These are phyloP conservation scores for Pammene aurita DNA, from an alignment of 2,888 invertebrate species.

Conservation along the genomic window DNA sequence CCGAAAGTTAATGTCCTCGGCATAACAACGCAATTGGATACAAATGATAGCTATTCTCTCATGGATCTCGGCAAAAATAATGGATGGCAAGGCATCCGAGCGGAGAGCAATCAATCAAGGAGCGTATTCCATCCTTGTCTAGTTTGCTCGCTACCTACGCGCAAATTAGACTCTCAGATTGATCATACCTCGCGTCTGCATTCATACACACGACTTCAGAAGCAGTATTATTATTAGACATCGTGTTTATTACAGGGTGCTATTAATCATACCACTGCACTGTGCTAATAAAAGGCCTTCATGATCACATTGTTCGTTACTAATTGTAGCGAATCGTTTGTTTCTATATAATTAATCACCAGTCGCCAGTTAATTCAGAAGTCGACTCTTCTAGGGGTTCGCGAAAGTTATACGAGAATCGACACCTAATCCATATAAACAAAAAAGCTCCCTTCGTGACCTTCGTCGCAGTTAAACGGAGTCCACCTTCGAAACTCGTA, in stretches of 20 bases:
- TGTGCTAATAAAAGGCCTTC: slow-evolving; percentile 23
- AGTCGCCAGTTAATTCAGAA: background rate
- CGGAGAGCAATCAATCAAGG: slow-evolving; percentile 59
- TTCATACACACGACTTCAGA: slow-evolving; percentile 39
- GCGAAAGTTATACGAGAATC: background rate
- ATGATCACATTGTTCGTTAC: background rate
- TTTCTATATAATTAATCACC: slow-evolving; percentile 8
- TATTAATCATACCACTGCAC: slow-evolving; percentile 30
- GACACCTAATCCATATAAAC: slow-evolving; percentile 25
- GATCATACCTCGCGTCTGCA: slow-evolving; percentile 45
- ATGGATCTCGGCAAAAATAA: slow-evolving; percentile 54
- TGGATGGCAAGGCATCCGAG: slow-evolving; percentile 51
- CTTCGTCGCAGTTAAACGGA: slow-evolving; percentile 49
- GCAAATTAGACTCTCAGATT: slow-evolving; percentile 51
- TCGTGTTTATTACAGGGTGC: slow-evolving; percentile 33
- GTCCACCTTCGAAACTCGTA: slow-evolving; percentile 47
- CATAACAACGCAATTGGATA: slow-evolving; percentile 52
- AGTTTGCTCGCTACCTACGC: slow-evolving; percentile 42
- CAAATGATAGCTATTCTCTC: slow-evolving; percentile 54
- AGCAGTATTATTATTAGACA: slow-evolving; percentile 32
- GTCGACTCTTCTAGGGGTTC: background rate
- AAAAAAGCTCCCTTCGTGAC: slow-evolving; percentile 41
- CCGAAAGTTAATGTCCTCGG: slow-evolving; percentile 43
- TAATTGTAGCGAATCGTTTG: background rate
- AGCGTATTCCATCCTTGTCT: slow-evolving; percentile 42